phyloP scores from a whole-genome alignment of 2,888 invertebrate species.

The Tubiluchus corallicola region DNA sequence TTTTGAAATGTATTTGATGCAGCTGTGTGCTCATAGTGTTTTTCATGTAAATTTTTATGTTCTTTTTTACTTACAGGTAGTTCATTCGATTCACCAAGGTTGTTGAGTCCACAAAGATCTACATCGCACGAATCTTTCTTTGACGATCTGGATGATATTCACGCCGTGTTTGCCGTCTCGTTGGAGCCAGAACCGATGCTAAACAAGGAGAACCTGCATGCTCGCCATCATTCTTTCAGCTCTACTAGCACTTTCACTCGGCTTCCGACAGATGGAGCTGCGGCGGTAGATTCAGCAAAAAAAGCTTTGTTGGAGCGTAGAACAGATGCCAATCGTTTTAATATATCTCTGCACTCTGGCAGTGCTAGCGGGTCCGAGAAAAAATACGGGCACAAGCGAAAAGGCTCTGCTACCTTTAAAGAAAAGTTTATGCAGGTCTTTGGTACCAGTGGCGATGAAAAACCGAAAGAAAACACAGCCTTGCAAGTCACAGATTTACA shows the following conservation, averaged over 20 bases:
- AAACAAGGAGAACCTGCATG: not conserved
- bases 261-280: not conserved
- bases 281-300: not conserved
- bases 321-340: slow-evolving; percentile 1
- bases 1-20: slow-evolving; percentile 18
- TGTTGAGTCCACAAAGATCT: not conserved
- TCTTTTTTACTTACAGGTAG: too few relatives aligned
- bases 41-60: slow-evolving; percentile 24
- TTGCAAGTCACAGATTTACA: not conserved
- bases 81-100: not conserved
- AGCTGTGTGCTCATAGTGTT: slow-evolving; percentile 19
- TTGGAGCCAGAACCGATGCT: not conserved
- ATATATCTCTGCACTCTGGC: not conserved
- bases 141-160: slow-evolving; percentile 1
- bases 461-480: not conserved
- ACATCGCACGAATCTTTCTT: not conserved
- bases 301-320: not conserved
- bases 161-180: not conserved
- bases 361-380: not conserved
- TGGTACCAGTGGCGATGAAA: slow-evolving; percentile 4
- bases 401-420: slow-evolving; percentile 17
- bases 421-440: slow-evolving; percentile 11
- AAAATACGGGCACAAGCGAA: not conserved
- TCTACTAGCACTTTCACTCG: not conserved
- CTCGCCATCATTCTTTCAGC: not conserved